A percentile compares a stretch with the other conserved stretches of the same genome.
phyloP scores from a whole-genome alignment of 2,888 invertebrate species.

The Timandra comae region DNA sequence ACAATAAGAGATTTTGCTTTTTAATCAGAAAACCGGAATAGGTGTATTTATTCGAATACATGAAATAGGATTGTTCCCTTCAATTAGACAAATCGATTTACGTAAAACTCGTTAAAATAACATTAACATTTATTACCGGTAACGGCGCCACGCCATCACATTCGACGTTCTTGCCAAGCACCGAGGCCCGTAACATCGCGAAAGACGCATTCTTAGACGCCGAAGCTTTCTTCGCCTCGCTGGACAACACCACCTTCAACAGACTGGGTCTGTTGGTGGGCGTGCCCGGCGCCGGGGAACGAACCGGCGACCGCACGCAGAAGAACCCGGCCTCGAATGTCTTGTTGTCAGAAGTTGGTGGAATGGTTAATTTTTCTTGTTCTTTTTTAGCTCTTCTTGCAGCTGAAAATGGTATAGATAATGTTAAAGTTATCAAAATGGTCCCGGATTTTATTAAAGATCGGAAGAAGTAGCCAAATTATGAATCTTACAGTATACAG shows the following conservation, averaged over 20 bases:
- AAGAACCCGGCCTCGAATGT: conserved; percentile 70
- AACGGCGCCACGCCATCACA: conserved; percentile 39
- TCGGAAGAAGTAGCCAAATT: no score
- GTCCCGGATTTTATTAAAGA: no score
- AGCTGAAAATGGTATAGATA: no score
- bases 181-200: conserved; percentile 59
- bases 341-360: conserved; percentile 25
- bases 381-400: conserved; percentile 54
- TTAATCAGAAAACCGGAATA: no score
- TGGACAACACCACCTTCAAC: conserved; percentile 54
- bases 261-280: conserved; percentile 26
- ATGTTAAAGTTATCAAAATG: no score
- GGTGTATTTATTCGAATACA: no score
- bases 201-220: conserved; percentile 45
- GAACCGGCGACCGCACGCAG: conserved; percentile 56
- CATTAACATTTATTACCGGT: no score
- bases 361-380: conserved; percentile 15
- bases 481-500: no score
- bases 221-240: conserved; percentile 59
- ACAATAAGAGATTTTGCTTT: no score
- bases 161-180: conserved; percentile 45
- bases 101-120: no score
- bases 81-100: no score
- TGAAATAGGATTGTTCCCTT: no score
- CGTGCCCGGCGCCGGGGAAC: conserved; percentile 24